Conservation (phyloP, 2,888 invertebrate species). For the Orthosia cruda region DNA sequence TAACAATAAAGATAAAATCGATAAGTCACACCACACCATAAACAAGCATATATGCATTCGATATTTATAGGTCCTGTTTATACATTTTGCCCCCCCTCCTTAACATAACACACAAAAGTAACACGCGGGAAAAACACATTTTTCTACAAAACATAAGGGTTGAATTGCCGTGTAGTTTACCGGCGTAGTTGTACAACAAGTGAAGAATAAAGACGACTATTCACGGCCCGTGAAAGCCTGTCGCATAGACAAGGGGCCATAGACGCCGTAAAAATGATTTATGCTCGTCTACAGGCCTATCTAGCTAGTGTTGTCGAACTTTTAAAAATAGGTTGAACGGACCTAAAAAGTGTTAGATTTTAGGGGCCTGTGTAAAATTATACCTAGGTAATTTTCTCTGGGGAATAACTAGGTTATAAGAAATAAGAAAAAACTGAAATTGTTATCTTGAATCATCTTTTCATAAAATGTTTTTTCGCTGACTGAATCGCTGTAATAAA, state of each 20-base stretch:
- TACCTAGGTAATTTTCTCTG: neutral
- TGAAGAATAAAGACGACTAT: slow-evolving; percentile 86
- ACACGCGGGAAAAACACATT: slow-evolving; percentile 66
- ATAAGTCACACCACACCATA: slow-evolving; percentile 70
- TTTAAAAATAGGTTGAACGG: slow-evolving; percentile 82
- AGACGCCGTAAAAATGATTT: slow-evolving; percentile 89
- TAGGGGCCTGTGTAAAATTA: slow-evolving; percentile 6
- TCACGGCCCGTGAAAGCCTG: slow-evolving; percentile 87
- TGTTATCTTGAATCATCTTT: neutral
- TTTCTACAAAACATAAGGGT: slow-evolving; percentile 58
- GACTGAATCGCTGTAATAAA: neutral
- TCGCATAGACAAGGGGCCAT: slow-evolving; percentile 85
- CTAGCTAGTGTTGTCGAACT: slow-evolving; percentile 86
- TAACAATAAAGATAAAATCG: slow-evolving; percentile 65
- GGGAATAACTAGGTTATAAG: neutral
- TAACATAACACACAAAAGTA: slow-evolving; percentile 55
- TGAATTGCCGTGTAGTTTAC: slow-evolving; percentile 39
- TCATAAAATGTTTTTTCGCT: too few species aligned
- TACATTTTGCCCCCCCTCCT: slow-evolving; percentile 79
- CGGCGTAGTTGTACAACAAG: slow-evolving; percentile 76
- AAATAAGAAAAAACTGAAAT: neutral
- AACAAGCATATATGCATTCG: slow-evolving; percentile 77
- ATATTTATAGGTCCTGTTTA: slow-evolving; percentile 88
- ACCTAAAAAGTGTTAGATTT: slow-evolving; percentile 64
- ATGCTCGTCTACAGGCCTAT: slow-evolving; percentile 83